phyloP scores from a whole-genome alignment of 2,113 vertebrate species.

The Vimba vimba region DNA sequence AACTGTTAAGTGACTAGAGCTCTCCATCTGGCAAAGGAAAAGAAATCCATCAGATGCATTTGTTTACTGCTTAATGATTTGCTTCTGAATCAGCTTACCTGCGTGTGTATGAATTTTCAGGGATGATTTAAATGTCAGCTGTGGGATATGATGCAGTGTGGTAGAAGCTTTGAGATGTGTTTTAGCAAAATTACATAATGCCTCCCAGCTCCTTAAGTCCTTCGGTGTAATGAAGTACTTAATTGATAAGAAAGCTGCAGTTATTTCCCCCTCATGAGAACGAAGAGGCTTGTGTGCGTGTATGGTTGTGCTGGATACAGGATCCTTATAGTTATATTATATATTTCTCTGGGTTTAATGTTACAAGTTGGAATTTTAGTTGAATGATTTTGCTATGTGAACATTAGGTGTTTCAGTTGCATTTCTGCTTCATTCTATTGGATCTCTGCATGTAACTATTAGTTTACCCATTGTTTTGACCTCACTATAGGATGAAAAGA shows the following conservation, averaged over 20 bases:
- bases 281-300: conserved; percentile 55
- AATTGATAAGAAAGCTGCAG: conserved; percentile 74
- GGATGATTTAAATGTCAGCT: conserved; percentile 19
- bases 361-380: neutral
- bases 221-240: conserved; percentile 68
- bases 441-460: neutral
- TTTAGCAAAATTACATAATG: conserved; percentile 64
- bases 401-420: neutral
- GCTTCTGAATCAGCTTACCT: neutral
- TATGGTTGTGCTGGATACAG: neutral
- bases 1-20: neutral
- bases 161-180: conserved; percentile 37
- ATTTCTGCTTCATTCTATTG: neutral
- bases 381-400: neutral
- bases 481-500: no score
- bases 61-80: conserved; percentile 6
- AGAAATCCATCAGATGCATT: neutral
- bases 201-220: conserved; percentile 60
- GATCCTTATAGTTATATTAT: neutral
- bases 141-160: neutral
- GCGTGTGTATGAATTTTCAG: neutral
- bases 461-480: no score
- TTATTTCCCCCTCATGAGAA: conserved; percentile 75
- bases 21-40: neutral
- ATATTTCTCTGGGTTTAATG: neutral